Base-by-base conservation (phyloP, 2,888 invertebrate genomes). In the Pycnomerus fuliginosus region DNA sequence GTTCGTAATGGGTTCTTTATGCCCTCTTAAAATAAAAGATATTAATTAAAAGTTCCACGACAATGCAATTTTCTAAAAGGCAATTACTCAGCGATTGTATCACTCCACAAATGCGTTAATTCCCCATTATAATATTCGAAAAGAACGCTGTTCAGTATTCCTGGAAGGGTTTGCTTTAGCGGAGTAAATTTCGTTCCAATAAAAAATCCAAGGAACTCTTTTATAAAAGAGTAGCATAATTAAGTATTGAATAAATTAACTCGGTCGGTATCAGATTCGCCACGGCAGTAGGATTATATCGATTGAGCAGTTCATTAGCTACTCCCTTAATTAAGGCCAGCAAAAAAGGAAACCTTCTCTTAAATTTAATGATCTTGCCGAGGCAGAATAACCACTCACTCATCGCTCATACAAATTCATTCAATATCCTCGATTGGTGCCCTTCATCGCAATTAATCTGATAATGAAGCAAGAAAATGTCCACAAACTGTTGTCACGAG, bases 201-300 rank as follows among this genome's bases (percentile, higher is more conserved):
- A 54, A 47, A 44, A 50, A 47, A 48, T 27, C 30, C 25, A 44
- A 44, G 30, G 31, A 56, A 55, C 52, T 56, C 52, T 53, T 55
- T 61, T 54, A 54, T 52, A 60, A 59, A 60, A 58, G 58, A 58
- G 55, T 56, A 51, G 58, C 62, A 56, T 57, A 67, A 67, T 67
- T 66, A 67, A 67, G 61, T 67, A 67, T 67, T 66, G 68, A 67
- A 68, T 68, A 68, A 68, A 68, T 68, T 68, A 67, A 65, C 64
- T 67, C 58, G 59, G 55, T 52, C 58, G 62, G 64, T 66, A 65
- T 66, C 65, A 67, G 65, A 67, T 67, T 63, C 64, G 59, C 64
- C 62, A 62, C 64, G 65, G 61, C 62, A 62, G 64, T 60, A 55
- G 65, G 68, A 67, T 67, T 68, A 67, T 65, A 68, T 67, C 68